A percentile compares a stretch with the other conserved stretches of the same genome.
Conservation (phyloP, 2,888 invertebrate genomes). For the Rhodophaea formosa region DNA sequence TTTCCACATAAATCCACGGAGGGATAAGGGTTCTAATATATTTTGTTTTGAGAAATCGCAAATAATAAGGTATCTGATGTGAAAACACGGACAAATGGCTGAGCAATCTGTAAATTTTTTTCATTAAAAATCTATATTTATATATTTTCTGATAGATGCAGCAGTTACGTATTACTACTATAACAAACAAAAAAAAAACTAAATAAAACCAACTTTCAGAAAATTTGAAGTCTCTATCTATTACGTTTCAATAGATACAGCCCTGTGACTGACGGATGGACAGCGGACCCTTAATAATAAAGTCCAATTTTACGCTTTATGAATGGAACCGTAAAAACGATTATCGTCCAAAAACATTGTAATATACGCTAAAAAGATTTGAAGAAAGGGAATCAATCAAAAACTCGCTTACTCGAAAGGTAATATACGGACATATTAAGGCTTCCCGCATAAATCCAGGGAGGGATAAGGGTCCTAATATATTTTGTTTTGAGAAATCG, state of each 20-base stretch:
- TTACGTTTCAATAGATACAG: too few species aligned
- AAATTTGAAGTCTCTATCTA: too few species aligned
- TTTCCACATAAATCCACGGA: slow-evolving; percentile 41
- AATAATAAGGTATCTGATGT: slow-evolving; percentile 57
- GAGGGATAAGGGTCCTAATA: slow-evolving; percentile 48
- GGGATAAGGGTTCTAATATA: slow-evolving; percentile 51
- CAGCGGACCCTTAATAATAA: too few species aligned
- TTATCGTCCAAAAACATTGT: background rate
- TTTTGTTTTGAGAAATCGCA: slow-evolving; percentile 66
- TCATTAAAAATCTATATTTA: slow-evolving; percentile 57
- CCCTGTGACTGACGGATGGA: too few species aligned
- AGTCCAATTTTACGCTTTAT: too few species aligned
- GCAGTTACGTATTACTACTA: too few species aligned
- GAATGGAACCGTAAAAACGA: too few species aligned
- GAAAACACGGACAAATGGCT: slow-evolving; percentile 47
- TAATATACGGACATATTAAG: slow-evolving; percentile 27
- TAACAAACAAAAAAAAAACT: too few species aligned
- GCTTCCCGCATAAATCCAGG: slow-evolving; percentile 41
- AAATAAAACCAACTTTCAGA: too few species aligned
- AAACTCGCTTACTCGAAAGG: slow-evolving; percentile 25
- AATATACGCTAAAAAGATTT: slow-evolving; percentile 6
- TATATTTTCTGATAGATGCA: too few species aligned
- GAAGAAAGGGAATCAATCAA: slow-evolving; percentile 30
- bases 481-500: slow-evolving; percentile 67
- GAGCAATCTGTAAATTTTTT: slow-evolving; percentile 54